Conservation (phyloP, 2,888 invertebrate genomes). For the Drosophila acutilabella region DNA sequence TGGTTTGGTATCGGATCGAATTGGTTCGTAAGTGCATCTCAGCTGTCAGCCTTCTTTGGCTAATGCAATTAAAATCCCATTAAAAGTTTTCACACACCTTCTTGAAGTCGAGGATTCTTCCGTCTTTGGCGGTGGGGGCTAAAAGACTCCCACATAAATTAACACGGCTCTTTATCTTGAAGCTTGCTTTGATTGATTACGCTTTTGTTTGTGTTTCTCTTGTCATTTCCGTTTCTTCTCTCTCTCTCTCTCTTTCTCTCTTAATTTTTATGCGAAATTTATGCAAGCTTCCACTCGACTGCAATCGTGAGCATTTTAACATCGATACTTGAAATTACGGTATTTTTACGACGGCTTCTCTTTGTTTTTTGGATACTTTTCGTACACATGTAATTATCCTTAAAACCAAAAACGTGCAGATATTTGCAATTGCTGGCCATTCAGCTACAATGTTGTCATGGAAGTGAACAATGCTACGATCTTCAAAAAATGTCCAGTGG, state of each 20-base stretch:
- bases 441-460: slow-evolving; percentile 40
- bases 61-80: slow-evolving; percentile 79
- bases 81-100: slow-evolving; percentile 77
- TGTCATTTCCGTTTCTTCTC: slow-evolving; percentile 9
- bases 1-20: slow-evolving; percentile 20
- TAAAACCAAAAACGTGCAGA: slow-evolving; percentile 73
- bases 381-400: slow-evolving; percentile 65
- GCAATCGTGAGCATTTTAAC: slow-evolving; percentile 47
- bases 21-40: slow-evolving; percentile 39
- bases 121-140: slow-evolving; percentile 3
- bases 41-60: slow-evolving; percentile 66
- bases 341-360: slow-evolving; percentile 29
- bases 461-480: too few species aligned
- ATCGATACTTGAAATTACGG: slow-evolving; percentile 49
- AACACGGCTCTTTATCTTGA: slow-evolving; percentile 40
- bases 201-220: slow-evolving; percentile 51
- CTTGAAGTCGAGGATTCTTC: slow-evolving; percentile 9
- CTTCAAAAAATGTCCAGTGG: too few species aligned
- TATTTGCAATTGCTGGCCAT: slow-evolving; percentile 66
- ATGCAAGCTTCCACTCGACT: slow-evolving; percentile 26
- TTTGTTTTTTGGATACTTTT: slow-evolving; percentile 22
- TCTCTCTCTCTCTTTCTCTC: background rate
- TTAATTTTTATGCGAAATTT: slow-evolving; percentile 5
- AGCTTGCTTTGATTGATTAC: slow-evolving; percentile 23
- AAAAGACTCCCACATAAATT: slow-evolving; percentile 74